Conservation (phyloP, 2,797 vertebrate genomes). For the Clarias pachynema region DNA sequence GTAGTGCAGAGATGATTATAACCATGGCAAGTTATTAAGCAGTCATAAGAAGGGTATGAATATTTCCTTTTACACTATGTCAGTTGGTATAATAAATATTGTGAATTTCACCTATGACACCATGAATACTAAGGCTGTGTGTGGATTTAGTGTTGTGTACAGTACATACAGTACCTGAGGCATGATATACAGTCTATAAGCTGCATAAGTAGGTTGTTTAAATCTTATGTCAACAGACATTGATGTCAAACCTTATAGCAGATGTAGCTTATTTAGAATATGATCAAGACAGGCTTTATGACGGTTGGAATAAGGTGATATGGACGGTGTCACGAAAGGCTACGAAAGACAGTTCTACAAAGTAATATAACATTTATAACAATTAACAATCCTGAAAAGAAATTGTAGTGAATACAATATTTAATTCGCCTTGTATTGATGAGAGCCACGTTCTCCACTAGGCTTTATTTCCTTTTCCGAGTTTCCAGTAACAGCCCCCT, state of each 20-base stretch:
- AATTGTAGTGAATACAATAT: not conserved
- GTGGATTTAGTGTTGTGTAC: not conserved
- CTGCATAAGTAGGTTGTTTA: not conserved
- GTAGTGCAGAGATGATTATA: not conserved
- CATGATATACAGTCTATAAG: not conserved
- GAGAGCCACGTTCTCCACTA: not conserved
- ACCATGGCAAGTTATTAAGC: not conserved
- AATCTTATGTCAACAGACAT: not conserved
- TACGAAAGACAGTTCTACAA: not conserved
- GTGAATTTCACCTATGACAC: not conserved
- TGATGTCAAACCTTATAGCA: not conserved
- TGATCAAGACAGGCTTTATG: not conserved
- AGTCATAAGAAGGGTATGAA: not conserved
- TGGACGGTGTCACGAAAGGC: not conserved
- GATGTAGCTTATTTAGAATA: not conserved
- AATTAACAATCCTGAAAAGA: not conserved
- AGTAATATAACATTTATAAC: not conserved
- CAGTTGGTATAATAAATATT: not conserved
- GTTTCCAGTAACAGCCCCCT: not conserved
- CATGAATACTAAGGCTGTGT: too few species aligned
- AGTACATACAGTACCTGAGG: too few species aligned
- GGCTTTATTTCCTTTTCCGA: slow-evolving; percentile 63
- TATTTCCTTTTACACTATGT: not conserved
- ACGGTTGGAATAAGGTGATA: not conserved
- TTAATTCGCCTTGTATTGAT: not conserved